Percentiles rank a stretch among this genome's conserved stretches.
These are phyloP conservation scores for Syrista parreyssii DNA, from an alignment of 2,888 invertebrate genomes.

Conservation along the genomic window DNA sequence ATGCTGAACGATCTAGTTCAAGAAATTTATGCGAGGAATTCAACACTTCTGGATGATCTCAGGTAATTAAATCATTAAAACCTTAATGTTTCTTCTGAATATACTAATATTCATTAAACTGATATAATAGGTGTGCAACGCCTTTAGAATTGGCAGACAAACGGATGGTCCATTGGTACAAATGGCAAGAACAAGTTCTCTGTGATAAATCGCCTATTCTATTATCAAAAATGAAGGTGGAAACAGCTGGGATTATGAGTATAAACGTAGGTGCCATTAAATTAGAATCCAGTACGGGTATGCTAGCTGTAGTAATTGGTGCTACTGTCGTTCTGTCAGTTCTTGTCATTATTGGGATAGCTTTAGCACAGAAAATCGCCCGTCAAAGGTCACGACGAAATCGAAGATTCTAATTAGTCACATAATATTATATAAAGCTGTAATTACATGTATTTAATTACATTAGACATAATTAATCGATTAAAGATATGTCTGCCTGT, in stretches of 20 bases:
- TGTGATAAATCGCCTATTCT: constrained; percentile 55
- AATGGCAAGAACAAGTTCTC: constrained; percentile 69
- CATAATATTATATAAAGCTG: background rate
- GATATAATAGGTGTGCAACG: constrained; percentile 66
- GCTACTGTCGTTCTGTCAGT: constrained; percentile 40
- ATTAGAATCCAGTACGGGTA: constrained; percentile 44
- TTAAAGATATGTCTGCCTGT: background rate
- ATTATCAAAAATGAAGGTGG: constrained; percentile 33
- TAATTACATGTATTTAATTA: constrained; percentile 9
- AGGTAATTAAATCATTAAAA: constrained; percentile 60
- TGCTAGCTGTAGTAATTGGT: constrained; percentile 41
- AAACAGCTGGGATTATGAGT: constrained; percentile 29
- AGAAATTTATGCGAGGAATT: constrained; percentile 65
- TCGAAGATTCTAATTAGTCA: constrained; percentile 48
- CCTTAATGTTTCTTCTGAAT: background rate
- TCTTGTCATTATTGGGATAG: constrained; percentile 48
- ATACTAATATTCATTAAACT: background rate
- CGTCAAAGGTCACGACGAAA: constrained; percentile 43
- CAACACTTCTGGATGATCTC: constrained; percentile 67
- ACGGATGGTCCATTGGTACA: constrained; percentile 72
- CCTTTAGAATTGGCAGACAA: constrained; percentile 67
- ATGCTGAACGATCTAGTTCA: constrained; percentile 70
- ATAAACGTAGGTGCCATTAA: constrained; percentile 26
- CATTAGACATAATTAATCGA: background rate
- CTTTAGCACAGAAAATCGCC: constrained; percentile 40